A percentile compares a stretch with the other conserved stretches of the same genome.
These are phyloP conservation scores for Malacoraja senta DNA, from an alignment of 2,797 vertebrate genomes.

Conservation along the genomic window DNA sequence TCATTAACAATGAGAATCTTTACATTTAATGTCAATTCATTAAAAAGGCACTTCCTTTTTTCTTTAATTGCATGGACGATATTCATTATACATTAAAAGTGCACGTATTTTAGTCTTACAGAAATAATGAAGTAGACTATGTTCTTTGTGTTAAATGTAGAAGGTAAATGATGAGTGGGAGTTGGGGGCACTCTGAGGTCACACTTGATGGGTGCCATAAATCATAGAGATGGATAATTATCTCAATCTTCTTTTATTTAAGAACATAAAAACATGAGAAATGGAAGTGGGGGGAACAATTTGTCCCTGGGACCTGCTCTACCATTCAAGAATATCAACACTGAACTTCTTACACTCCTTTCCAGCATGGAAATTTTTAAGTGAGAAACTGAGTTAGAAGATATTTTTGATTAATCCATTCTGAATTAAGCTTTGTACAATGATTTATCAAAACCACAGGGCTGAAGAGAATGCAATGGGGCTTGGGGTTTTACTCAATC, in stretches of 20 bases:
- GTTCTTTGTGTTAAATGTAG: background rate
- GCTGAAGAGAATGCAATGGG: background rate
- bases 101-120: background rate
- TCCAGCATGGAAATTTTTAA: background rate
- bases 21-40: slow-evolving; percentile 14
- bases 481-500: background rate
- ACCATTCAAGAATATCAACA: too few relatives aligned
- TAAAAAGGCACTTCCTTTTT: background rate
- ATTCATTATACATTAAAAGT: background rate
- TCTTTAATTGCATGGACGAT: background rate
- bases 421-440: background rate
- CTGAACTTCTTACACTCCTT: too few relatives aligned
- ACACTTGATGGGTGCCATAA: background rate
- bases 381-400: background rate
- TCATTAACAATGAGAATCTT: background rate
- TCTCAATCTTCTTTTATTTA: background rate
- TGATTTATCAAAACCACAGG: background rate
- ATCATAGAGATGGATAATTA: background rate
- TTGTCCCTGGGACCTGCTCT: too few relatives aligned
- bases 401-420: background rate
- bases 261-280: too few relatives aligned
- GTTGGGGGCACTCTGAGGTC: background rate
- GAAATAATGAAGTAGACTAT: slow-evolving; percentile 16
- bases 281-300: too few relatives aligned
- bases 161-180: background rate